Conservation (phyloP, 1,140 invertebrate genomes). For the Neodiprion lecontei region DNA sequence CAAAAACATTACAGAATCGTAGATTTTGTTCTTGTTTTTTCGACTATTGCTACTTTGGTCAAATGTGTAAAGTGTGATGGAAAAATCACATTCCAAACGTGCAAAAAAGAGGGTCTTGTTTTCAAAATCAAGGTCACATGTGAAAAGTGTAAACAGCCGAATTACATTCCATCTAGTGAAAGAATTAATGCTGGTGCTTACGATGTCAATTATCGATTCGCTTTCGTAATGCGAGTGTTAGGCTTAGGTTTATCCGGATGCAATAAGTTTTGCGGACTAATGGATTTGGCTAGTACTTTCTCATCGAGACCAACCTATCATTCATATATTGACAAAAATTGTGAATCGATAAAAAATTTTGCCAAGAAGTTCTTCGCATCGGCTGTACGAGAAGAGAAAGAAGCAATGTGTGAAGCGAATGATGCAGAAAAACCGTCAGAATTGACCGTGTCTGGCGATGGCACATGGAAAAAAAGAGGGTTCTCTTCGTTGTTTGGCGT, state of each 20-base stretch:
- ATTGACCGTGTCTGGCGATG: constrained; percentile 3
- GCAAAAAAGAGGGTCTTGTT: constrained; percentile 29
- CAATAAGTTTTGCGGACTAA: constrained; percentile 31
- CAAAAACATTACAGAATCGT: constrained; percentile 31
- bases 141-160: constrained; percentile 27
- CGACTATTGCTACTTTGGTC: constrained; percentile 26
- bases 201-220: no score
- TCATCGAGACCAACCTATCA: constrained; percentile 20
- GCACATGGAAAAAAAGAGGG: no score
- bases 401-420: constrained; percentile 23
- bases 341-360: constrained; percentile 21
- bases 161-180: constrained; percentile 26
- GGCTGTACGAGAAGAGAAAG: constrained; percentile 25
- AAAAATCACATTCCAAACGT: constrained; percentile 22
- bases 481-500: constrained; percentile 14
- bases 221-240: constrained; percentile 16
- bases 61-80: constrained; percentile 32
- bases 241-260: constrained; percentile 29
- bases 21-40: constrained; percentile 31
- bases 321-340: constrained; percentile 17
- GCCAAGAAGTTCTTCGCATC: constrained; percentile 13
- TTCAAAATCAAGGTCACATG: constrained; percentile 28
- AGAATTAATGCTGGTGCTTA: constrained; percentile 16
- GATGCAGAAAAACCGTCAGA: constrained; percentile 13
- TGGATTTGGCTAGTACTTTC: constrained; percentile 28